Evolutionary conservation across 2,888 invertebrate species (phyloP), one percentile per base, ranked within the genome.

Genomic region (Troides oblongomaculatus): DNA sequence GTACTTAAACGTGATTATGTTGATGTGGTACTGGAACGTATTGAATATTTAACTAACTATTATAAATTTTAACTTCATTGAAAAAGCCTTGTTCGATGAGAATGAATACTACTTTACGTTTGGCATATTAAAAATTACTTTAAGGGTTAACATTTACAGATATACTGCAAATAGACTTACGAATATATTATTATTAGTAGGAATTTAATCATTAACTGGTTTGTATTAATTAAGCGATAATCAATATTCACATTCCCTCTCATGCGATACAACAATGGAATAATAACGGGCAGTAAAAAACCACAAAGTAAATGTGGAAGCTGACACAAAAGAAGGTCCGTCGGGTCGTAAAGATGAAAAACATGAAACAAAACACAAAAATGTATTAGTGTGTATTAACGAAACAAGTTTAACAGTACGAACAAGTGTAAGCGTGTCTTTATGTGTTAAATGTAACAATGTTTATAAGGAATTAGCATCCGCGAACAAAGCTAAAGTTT

Each of bases 311-410:
- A 70, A 70, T 66, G 66, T 53, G 59, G 70, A 50, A 70, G 70
- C 70, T 59, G 53, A 70, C 66, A 66, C 70, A 70, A 70, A 70
- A 63, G 70, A 66, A 70, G 69, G 69, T 70, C 70, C 63, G 66
- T n/a, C 65, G 66, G 63, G 53, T 63, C 66, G 66, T 70, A 66
- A 69, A 69, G 56, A 30, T n/a, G n/a, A 39, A 68, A 58, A 50
- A 63, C 66, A 66, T 63, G 66, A 58, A 62, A 62, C 62, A 58
- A 70, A 70, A 66, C 62, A 63, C 43, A 21, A 63, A 66, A 63
- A 14, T 70, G 62, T 70, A 63, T 70, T 66, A 66, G 70, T 70
- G 66, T 70, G 70, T n/a, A 63, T 66, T 66, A 70, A 70, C 56
- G 56, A 62, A 70, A 70, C 70, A 56, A 59, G 70, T 66, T 53